Evolutionary conservation across 2,888 invertebrate species (phyloP).

Genomic region (Phortica okadai): DNA sequence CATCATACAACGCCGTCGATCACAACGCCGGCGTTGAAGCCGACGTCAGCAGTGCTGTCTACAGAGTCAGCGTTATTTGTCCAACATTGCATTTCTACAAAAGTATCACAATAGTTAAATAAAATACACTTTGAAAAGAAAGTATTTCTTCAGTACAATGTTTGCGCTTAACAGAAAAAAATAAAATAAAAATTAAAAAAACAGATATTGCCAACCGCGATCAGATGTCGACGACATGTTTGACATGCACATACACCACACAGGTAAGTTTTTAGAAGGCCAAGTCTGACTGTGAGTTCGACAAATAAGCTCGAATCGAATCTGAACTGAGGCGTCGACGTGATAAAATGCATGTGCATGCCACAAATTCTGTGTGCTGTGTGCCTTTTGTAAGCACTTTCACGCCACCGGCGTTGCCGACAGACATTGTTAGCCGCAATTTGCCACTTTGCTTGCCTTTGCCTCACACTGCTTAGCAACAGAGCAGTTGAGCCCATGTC

Average conservation of each 20-base stretch:
- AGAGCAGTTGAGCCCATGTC: neutral
- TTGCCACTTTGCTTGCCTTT: too few species aligned
- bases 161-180: neutral
- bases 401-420: neutral
- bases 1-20: neutral
- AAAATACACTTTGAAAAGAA: neutral
- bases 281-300: neutral
- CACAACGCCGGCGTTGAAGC: too few species aligned
- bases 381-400: slow-evolving; percentile 29
- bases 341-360: slow-evolving; percentile 69
- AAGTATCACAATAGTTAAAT: neutral
- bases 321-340: slow-evolving; percentile 53
- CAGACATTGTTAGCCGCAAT: neutral
- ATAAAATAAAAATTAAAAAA: too few species aligned
- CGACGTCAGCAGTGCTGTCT: too few species aligned
- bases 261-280: neutral
- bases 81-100: neutral
- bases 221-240: too few species aligned
- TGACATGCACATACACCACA: too few species aligned
- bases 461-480: neutral
- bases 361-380: slow-evolving; percentile 61
- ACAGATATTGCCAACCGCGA: too few species aligned
- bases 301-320: neutral
- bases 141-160: neutral
- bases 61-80: neutral